Evolutionary conservation across 1,140 invertebrate species (phyloP).

Genomic region (Nasonia giraulti): DNA sequence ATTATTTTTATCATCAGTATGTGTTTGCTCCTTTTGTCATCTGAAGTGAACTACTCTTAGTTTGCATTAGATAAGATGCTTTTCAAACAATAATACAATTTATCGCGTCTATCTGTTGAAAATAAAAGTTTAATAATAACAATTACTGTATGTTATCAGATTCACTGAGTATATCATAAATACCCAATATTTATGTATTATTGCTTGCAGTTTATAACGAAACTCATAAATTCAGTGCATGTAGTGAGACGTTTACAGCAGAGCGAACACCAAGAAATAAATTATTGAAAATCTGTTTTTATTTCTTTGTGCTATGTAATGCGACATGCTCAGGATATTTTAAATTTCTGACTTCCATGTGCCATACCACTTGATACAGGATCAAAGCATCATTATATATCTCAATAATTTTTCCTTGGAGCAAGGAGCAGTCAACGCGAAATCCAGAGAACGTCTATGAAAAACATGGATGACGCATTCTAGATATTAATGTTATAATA

Average conservation of each 20-base stretch:
- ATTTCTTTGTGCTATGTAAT: neutral
- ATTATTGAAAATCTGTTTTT: slow-evolving; percentile 28
- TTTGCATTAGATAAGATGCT: neutral
- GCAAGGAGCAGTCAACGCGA: slow-evolving; percentile 4
- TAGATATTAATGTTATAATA: slow-evolving; percentile 18
- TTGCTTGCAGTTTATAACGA: neutral
- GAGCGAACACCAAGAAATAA: neutral
- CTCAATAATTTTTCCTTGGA: slow-evolving; percentile 23
- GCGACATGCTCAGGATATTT: neutral
- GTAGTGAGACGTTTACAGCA: slow-evolving; percentile 15
- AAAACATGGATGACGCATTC: slow-evolving; percentile 11
- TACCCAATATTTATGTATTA: neutral
- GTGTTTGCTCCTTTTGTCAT: neutral
- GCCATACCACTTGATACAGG: neutral
- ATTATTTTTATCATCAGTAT: neutral
- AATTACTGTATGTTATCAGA: neutral
- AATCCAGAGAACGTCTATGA: slow-evolving; percentile 4
- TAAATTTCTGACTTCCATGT: neutral
- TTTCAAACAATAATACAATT: neutral
- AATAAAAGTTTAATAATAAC: neutral
- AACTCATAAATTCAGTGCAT: neutral
- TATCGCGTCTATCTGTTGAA: neutral
- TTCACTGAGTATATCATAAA: no score
- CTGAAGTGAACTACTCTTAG: neutral
- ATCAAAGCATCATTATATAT: slow-evolving; percentile 5